Evolutionary conservation across 2,113 vertebrate species (phyloP), one percentile per base, ranked within the genome.

Genomic region (Caranx melampygus): DNA sequence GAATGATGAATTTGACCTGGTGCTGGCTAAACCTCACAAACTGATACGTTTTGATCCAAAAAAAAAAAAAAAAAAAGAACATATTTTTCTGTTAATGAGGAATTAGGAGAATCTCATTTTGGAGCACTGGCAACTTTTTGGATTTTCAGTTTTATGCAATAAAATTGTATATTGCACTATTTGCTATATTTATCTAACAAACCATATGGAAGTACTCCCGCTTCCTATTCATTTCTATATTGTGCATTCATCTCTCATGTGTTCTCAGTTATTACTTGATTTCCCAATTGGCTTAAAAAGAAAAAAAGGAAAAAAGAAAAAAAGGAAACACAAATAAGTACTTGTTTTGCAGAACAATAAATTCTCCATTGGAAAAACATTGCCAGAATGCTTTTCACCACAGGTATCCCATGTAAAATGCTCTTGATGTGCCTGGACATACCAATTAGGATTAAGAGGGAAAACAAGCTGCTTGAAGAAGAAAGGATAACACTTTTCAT

Each of bases 391-490:
- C 75, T 20, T 80, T 49, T 79, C 35, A 84, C 49, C 51, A 62
- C 58, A 88, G 73, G 61, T 83, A 37, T 59, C 37, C 61, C 49
- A 61, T 42, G 72, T 86, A 58, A 86, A 74, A 77, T 75, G 10
- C 18, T 64, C 45, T 40, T 69, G 62, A 52, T 86, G 34, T 83
- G 54, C 60, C 26, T 71, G 20, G 60, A 75, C 31, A 57, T 81
- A 37, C 20, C 58, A 67, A 65, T 84, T 68, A 81, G 51, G 61
- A 78, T 62, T 63, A 79, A 70, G 21, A 67, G 31, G 18, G 26
- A 60, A 86, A 85, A 65, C 42, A 79, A 72, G 12, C 34, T 21
- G 26, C 47, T 69, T 58, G 59, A 64, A 78, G n/a, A 63, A 65
- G n/a, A 79, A 55, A 67, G 57, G 51, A 61, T 42, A 12, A 20